A percentile compares a stretch with the other conserved stretches of the same genome.
These are phyloP conservation scores for Microhierax caerulescens DNA, from an alignment of 2,797 vertebrate species.

Conservation along the genomic window DNA sequence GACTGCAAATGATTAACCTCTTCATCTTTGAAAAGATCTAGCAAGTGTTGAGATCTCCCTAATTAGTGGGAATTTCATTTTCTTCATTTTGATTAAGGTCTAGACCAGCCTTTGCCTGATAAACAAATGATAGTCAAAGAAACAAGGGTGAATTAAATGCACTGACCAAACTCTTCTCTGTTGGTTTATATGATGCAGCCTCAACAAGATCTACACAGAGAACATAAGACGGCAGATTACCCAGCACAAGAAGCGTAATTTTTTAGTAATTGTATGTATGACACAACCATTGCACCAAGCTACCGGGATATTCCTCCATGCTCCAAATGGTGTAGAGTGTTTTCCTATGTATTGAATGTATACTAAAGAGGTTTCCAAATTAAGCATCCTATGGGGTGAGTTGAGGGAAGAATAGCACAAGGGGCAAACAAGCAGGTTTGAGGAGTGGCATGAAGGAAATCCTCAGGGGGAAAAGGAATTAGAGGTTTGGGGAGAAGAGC, in stretches of 20 bases:
- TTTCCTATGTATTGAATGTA: not conserved
- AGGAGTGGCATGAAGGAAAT: not conserved
- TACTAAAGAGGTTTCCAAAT: not conserved
- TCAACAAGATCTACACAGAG: slow-evolving; percentile 4
- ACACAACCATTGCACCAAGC: not conserved
- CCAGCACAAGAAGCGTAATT: not conserved
- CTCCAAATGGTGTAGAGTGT: not conserved
- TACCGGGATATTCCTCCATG: not conserved
- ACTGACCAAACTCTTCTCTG: not conserved
- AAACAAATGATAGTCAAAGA: slow-evolving; percentile 60
- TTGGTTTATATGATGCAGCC: not conserved
- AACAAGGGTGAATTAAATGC: slow-evolving; percentile 7
- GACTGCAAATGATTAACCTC: slow-evolving; percentile 53
- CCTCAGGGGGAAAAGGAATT: not conserved
- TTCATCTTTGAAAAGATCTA: slow-evolving; percentile 67
- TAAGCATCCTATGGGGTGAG: not conserved
- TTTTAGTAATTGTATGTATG: not conserved
- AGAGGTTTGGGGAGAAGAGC: not conserved
- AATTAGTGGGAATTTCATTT: slow-evolving; percentile 40
- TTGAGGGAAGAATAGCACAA: not conserved
- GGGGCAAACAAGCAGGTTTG: not conserved
- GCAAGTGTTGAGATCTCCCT: slow-evolving; percentile 52
- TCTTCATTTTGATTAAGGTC: slow-evolving; percentile 59
- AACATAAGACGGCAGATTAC: not conserved
- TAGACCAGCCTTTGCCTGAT: slow-evolving; percentile 11